phyloP scores from a whole-genome alignment of 2,797 vertebrate species.

The Acanthurus tractus region DNA sequence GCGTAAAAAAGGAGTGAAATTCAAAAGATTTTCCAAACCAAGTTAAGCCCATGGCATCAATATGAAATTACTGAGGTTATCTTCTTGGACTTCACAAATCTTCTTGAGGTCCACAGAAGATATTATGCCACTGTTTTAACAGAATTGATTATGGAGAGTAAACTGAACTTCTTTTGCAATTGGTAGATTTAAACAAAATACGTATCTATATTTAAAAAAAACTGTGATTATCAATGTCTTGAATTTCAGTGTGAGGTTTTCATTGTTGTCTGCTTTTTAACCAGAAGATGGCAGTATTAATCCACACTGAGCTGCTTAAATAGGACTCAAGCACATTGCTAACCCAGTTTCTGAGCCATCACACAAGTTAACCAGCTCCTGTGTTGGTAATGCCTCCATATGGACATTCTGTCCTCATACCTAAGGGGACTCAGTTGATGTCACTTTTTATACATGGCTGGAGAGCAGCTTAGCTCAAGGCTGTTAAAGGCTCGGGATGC shows the following conservation, averaged over 20 bases:
- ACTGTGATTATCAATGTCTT: neutral
- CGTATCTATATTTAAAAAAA: neutral
- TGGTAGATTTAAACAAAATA: neutral
- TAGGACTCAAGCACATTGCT: neutral
- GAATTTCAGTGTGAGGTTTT: neutral
- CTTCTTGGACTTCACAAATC: neutral
- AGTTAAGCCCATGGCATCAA: neutral
- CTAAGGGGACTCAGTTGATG: conserved; percentile 26
- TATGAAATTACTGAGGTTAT: neutral
- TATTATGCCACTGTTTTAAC: neutral
- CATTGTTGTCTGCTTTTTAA: neutral
- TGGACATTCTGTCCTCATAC: conserved; percentile 16
- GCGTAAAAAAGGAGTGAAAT: neutral
- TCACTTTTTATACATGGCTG: conserved; percentile 49
- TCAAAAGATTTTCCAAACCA: neutral
- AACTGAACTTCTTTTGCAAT: neutral
- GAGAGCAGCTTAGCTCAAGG: conserved; percentile 36
- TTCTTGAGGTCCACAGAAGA: neutral
- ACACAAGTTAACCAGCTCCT: conserved; percentile 29
- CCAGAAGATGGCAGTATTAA: conserved; percentile 67
- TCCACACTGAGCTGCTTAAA: neutral
- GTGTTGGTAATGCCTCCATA: conserved; percentile 31
- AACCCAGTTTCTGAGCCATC: conserved; percentile 29
- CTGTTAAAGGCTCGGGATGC: conserved; percentile 26
- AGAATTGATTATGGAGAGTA: neutral